phyloP scores from a whole-genome alignment of 2,888 invertebrate genomes.

The Cerastis rubricosa region DNA sequence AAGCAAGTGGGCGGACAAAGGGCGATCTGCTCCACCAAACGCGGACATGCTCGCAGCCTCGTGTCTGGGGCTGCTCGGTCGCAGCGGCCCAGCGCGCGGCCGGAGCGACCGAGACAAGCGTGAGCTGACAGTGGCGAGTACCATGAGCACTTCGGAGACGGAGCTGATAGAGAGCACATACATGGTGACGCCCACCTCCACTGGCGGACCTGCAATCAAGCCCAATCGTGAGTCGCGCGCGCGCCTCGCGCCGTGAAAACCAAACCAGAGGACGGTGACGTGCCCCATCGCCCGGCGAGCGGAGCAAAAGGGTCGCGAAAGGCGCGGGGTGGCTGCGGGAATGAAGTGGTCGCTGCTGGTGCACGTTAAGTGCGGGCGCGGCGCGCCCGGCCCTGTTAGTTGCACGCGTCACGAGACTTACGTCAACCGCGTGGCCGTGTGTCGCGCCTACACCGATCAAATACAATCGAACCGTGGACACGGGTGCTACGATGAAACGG shows the following conservation, averaged over 20 bases:
- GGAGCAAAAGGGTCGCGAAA: slow-evolving; percentile 73
- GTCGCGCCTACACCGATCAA: slow-evolving; percentile 74
- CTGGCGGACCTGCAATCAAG: slow-evolving; percentile 97
- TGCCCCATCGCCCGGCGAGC: slow-evolving; percentile 82
- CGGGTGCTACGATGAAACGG: slow-evolving; percentile 90
- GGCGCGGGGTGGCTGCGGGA: slow-evolving; percentile 76
- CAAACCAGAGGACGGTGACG: slow-evolving; percentile 85
- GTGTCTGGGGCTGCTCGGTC: slow-evolving; percentile 90
- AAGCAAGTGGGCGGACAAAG: slow-evolving; percentile 88
- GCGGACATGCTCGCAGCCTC: slow-evolving; percentile 90
- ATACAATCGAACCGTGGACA: slow-evolving; percentile 88
- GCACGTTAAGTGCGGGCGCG: slow-evolving; percentile 54
- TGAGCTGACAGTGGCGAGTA: slow-evolving; percentile 91
- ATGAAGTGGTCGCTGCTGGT: slow-evolving; percentile 59
- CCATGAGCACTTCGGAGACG: slow-evolving; percentile 99
- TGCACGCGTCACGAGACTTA: slow-evolving; percentile 48
- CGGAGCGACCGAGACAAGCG: slow-evolving; percentile 87
- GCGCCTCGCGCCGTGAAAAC: slow-evolving; percentile 85
- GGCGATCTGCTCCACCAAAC: slow-evolving; percentile 88
- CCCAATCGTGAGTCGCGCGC: slow-evolving; percentile 87
- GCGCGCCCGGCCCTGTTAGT: slow-evolving; percentile 48
- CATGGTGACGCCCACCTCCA: slow-evolving; percentile 99
- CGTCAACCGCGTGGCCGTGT: slow-evolving; percentile 65
- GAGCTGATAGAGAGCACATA: slow-evolving; percentile 99
- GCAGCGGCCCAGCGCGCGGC: slow-evolving; percentile 80